Evolutionary conservation across 2,113 vertebrate species (phyloP).

Genomic region (Euleptes europaea): DNA sequence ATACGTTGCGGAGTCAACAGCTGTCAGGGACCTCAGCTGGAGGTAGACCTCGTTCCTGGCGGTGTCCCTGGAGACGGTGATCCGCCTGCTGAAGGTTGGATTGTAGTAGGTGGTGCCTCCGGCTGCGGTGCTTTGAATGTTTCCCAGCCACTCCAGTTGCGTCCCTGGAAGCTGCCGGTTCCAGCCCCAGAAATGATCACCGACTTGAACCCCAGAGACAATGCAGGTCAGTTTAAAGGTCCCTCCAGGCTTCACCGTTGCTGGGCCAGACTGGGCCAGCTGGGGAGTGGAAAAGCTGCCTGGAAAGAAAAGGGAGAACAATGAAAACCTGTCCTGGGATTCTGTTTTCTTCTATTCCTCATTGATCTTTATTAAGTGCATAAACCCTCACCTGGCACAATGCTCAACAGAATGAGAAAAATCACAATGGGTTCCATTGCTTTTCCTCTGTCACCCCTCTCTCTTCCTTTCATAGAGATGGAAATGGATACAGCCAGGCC

Average conservation of each 20-base stretch:
- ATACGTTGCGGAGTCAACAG: no score
- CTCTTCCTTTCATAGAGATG: no score
- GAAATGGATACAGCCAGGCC: slow-evolving; percentile 23
- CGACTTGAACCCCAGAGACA: neutral
- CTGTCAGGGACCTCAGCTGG: neutral
- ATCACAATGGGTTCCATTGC: no score
- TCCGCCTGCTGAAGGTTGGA: neutral
- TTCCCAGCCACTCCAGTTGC: slow-evolving; percentile 15
- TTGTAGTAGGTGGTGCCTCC: neutral
- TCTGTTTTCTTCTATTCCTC: neutral
- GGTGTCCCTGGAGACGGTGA: neutral
- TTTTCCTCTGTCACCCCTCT: no score
- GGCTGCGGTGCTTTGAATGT: neutral
- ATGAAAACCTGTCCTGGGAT: neutral
- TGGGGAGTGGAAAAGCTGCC: no score
- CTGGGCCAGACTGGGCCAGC: neutral
- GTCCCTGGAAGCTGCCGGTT: slow-evolving; percentile 10
- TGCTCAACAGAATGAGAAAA: no score
- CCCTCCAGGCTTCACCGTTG: neutral
- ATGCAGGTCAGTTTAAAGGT: slow-evolving; percentile 23
- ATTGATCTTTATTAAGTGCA: neutral
- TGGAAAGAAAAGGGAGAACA: neutral
- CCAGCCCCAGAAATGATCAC: neutral
- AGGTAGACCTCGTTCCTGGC: neutral
- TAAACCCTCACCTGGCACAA: neutral